Evolutionary conservation across 2,797 vertebrate genomes (phyloP).

Genomic region (Ctenochaetus hawaiiensis): DNA sequence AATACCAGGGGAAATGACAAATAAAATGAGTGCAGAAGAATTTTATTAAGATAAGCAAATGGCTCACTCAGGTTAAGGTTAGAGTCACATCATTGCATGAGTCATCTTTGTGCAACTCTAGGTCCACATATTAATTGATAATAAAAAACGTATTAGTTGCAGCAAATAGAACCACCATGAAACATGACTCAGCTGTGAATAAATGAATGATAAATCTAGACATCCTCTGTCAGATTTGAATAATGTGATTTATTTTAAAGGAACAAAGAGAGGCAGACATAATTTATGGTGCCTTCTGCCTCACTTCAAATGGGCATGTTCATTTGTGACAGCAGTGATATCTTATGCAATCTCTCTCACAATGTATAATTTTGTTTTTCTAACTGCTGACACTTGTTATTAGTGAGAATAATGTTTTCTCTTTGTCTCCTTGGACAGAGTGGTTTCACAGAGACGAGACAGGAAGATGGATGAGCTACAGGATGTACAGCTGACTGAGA

Average conservation of each 20-base stretch:
- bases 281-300: background rate
- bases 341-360: background rate
- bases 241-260: too few relatives aligned
- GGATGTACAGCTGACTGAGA: constrained; percentile 96
- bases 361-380: background rate
- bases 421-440: constrained; percentile 35
- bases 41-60: background rate
- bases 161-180: background rate
- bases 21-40: background rate
- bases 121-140: background rate
- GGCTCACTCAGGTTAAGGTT: background rate
- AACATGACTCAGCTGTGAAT: background rate
- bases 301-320: background rate
- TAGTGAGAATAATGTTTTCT: background rate
- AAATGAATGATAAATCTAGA: background rate
- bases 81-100: background rate
- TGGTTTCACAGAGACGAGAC: constrained; percentile 57
- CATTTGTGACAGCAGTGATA: background rate
- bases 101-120: background rate
- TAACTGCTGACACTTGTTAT: background rate
- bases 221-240: background rate
- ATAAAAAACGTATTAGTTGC: background rate
- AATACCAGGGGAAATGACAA: background rate
- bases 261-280: background rate
- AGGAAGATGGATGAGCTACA: constrained; percentile 94